A percentile compares a stretch with the other conserved stretches of the same genome.
These are phyloP conservation scores for Rhopalosiphum maidis DNA, from an alignment of 1,140 invertebrate genomes.

Conservation along the genomic window DNA sequence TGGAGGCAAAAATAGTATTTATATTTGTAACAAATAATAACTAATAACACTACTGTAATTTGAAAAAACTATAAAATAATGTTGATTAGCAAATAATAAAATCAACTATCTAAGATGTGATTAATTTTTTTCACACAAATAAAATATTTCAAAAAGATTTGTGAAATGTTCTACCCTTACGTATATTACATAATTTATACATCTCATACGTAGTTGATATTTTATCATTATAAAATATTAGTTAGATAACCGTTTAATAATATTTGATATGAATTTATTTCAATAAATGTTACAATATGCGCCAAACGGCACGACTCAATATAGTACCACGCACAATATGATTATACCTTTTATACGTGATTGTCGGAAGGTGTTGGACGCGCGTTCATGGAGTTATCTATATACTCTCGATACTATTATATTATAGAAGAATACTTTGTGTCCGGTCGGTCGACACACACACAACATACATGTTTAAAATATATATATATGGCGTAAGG, in stretches of 20 bases:
- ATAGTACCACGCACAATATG: too few species aligned
- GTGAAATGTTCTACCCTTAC: background rate
- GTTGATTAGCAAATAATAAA: background rate
- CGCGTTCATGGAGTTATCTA: background rate
- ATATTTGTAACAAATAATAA: background rate
- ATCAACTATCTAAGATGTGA: background rate
- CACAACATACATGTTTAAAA: background rate
- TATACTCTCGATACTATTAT: background rate
- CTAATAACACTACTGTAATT: too few species aligned
- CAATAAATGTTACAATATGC: too few species aligned
- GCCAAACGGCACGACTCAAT: too few species aligned
- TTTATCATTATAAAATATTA: too few species aligned
- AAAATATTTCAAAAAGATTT: background rate
- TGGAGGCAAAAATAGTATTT: background rate
- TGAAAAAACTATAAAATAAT: background rate
- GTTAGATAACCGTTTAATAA: too few species aligned
- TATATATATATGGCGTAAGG: background rate
- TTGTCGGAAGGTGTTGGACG: background rate
- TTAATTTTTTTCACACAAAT: background rate
- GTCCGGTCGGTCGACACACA: background rate
- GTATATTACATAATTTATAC: background rate
- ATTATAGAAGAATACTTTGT: background rate
- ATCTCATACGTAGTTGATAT: too few species aligned
- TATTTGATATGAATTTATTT: too few species aligned
- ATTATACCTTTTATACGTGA: background rate